Evolutionary conservation across 2,797 vertebrate species (phyloP).

Genomic region (Gila robusta): DNA sequence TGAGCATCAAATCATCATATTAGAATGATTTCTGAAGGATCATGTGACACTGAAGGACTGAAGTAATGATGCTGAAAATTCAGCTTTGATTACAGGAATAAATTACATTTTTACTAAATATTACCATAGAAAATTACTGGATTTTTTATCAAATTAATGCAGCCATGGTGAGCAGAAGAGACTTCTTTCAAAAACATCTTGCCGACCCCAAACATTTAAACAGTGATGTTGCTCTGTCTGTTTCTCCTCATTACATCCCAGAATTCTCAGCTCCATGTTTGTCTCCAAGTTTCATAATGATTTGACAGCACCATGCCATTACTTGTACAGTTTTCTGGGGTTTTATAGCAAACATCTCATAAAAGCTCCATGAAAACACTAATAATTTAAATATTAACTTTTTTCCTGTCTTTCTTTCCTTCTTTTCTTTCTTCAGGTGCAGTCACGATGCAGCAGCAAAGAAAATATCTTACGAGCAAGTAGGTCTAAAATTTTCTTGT

Average conservation of each 20-base stretch:
- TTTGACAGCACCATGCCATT: constrained; percentile 38
- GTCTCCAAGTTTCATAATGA: constrained; percentile 38
- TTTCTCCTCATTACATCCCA: constrained; percentile 50
- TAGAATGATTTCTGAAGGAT: neutral
- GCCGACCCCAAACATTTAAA: neutral
- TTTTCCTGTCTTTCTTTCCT: constrained; percentile 10
- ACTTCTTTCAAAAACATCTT: neutral
- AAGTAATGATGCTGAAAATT: neutral
- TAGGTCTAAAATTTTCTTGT: constrained; percentile 75
- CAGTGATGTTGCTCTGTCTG: constrained; percentile 28
- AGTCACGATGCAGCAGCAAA: constrained; percentile 99
- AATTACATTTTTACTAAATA: too few relatives aligned
- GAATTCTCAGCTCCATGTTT: constrained; percentile 40
- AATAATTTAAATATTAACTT: constrained; percentile 19
- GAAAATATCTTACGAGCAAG: constrained; percentile 99
- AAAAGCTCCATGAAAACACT: constrained; percentile 21
- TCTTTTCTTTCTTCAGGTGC: constrained; percentile 87
- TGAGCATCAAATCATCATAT: neutral
- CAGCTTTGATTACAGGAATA: neutral
- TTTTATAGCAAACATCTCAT: constrained; percentile 45
- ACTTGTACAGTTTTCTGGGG: constrained; percentile 37
- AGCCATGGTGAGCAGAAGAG: neutral
- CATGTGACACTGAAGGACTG: neutral
- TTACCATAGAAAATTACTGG: neutral
- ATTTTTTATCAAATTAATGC: neutral